Percentiles rank a stretch among this genome's conserved stretches.
Evolutionary conservation across 2,888 invertebrate genomes (phyloP).

Genomic region (Dorcus hopei): DNA sequence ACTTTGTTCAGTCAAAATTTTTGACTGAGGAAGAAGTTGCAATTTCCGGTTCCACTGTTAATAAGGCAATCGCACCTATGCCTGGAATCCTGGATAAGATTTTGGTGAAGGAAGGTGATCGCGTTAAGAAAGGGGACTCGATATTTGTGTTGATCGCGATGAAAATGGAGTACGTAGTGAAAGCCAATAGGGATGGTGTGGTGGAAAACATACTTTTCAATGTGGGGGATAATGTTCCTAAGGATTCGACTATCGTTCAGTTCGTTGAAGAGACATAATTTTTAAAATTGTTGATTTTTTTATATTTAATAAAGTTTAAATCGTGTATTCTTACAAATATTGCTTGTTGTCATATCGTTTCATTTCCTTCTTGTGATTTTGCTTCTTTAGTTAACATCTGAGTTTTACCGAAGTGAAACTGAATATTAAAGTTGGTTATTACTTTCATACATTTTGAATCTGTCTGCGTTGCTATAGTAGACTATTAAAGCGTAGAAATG

Average conservation of each 20-base stretch:
- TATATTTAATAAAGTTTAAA: no score
- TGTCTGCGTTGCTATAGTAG: no score
- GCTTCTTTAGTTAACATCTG: no score
- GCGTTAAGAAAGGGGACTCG: constrained; percentile 82
- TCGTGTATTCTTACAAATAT: no score
- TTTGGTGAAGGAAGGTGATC: constrained; percentile 76
- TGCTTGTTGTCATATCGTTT: no score
- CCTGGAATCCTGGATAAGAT: constrained; percentile 94
- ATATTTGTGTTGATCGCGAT: constrained; percentile 95
- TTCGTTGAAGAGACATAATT: constrained; percentile 49
- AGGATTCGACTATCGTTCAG: constrained; percentile 63
- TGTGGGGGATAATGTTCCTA: constrained; percentile 80
- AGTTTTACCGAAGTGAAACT: no score
- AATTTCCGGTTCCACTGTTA: constrained; percentile 35
- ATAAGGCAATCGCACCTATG: constrained; percentile 82
- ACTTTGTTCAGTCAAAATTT: constrained; percentile 61
- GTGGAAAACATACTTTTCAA: constrained; percentile 70
- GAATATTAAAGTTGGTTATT: no score
- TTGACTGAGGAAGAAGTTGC: constrained; percentile 47
- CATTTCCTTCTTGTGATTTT: no score
- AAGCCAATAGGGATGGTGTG: constrained; percentile 74
- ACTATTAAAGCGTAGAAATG: no score
- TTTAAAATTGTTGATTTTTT: background rate
- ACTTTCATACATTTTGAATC: no score
- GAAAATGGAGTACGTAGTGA: constrained; percentile 99